Evolutionary conservation across 2,113 vertebrate genomes (phyloP).

Genomic region (Haemorhous mexicanus): DNA sequence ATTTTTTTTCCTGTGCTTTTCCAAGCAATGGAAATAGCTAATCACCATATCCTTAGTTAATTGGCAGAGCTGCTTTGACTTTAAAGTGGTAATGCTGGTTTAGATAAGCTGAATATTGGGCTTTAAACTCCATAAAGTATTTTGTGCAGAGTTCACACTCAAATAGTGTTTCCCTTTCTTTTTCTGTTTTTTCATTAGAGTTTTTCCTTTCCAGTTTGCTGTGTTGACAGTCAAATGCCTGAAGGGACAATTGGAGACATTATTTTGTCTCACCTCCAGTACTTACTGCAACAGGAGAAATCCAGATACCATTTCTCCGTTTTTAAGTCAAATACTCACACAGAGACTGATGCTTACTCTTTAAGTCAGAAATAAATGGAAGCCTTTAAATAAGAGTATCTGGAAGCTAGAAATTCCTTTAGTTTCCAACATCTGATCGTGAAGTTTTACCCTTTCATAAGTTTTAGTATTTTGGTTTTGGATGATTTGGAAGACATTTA

Average conservation of each 20-base stretch:
- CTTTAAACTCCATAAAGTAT: neutral
- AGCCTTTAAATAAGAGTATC: neutral
- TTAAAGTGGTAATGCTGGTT: neutral
- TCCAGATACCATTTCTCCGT: neutral
- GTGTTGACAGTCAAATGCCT: neutral
- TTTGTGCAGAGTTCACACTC: neutral
- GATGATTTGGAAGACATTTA: neutral
- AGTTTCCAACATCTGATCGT: neutral
- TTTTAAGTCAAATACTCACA: neutral
- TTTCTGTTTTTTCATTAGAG: neutral
- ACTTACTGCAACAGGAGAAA: neutral
- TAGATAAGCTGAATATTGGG: neutral
- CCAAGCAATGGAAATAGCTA: neutral
- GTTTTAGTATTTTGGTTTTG: neutral
- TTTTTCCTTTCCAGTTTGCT: neutral
- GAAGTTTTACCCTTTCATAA: neutral
- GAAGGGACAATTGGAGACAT: neutral
- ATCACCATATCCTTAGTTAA: conserved; percentile 4
- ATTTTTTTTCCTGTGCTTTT: neutral
- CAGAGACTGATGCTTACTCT: neutral
- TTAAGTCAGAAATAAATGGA: neutral
- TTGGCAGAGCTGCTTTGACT: neutral
- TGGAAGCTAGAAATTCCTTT: neutral
- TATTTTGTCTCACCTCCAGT: neutral
- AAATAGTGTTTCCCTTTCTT: neutral